phyloP scores from a whole-genome alignment of 2,113 vertebrate species.

The Loxodonta africana region DNA sequence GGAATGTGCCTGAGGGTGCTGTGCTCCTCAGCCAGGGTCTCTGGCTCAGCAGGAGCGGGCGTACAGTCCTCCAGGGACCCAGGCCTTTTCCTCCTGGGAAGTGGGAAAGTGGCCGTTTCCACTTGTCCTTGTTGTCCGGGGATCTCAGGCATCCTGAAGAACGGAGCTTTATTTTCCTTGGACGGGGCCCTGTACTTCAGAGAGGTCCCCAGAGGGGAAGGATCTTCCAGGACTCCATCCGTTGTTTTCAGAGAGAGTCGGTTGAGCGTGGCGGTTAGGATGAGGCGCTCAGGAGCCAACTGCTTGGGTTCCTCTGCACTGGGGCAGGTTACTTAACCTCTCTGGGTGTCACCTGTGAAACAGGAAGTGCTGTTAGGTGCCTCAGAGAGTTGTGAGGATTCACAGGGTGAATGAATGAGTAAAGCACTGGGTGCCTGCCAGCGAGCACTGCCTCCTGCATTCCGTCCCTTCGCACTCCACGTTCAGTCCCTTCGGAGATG shows the following conservation, averaged over 20 bases:
- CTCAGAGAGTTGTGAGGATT: not conserved
- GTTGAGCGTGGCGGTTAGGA: not conserved
- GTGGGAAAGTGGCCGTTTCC: not conserved
- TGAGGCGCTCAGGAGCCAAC: not conserved
- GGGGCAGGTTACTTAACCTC: not conserved
- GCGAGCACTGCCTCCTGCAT: not conserved
- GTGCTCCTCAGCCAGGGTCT: not conserved
- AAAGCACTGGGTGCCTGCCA: not conserved
- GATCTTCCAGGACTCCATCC: not conserved
- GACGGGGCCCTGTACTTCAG: not conserved
- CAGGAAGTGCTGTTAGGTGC: not conserved
- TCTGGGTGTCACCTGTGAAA: not conserved
- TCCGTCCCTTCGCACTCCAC: not conserved
- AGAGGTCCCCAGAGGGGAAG: not conserved
- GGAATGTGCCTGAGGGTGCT: not conserved
- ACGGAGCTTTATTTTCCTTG: not conserved
- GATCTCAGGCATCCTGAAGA: not conserved
- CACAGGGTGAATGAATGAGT: not conserved
- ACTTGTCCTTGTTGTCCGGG: not conserved
- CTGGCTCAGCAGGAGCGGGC: not conserved
- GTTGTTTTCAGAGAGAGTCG: not conserved
- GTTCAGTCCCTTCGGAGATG: not conserved
- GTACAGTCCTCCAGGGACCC: not conserved
- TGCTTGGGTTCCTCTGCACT: not conserved
- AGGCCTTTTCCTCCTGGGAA: not conserved